Evolutionary conservation across 1,140 invertebrate genomes (phyloP).

Genomic region (Augochlora pura): DNA sequence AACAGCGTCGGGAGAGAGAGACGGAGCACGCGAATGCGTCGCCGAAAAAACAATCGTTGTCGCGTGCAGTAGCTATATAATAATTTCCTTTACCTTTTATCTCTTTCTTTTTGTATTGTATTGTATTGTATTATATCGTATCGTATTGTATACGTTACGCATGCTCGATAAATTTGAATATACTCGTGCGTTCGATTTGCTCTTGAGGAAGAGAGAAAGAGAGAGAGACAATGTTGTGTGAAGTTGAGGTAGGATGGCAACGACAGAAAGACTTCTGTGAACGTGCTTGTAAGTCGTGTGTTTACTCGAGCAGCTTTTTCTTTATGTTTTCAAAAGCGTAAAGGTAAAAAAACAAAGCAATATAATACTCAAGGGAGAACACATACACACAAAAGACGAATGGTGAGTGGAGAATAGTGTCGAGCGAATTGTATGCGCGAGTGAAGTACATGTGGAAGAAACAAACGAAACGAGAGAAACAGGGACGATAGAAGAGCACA

Average conservation of each 20-base stretch:
- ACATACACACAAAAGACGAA: background rate
- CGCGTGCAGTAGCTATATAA: constrained; percentile 40
- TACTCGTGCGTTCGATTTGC: constrained; percentile 13
- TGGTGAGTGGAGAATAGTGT: background rate
- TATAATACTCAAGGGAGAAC: constrained; percentile 18
- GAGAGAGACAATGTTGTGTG: no score
- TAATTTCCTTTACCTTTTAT: constrained; percentile 48
- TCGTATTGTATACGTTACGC: constrained; percentile 14
- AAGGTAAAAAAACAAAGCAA: background rate
- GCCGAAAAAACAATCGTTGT: constrained; percentile 40
- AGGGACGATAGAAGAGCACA: constrained; percentile 13
- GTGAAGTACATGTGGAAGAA: background rate
- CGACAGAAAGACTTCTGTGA: background rate
- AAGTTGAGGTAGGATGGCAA: no score
- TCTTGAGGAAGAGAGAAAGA: background rate
- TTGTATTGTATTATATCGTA: no score
- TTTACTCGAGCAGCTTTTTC: constrained; percentile 17
- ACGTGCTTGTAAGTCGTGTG: constrained; percentile 4
- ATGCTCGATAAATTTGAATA: background rate
- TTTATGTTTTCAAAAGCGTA: background rate
- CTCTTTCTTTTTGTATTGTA: constrained; percentile 20
- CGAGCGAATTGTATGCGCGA: constrained; percentile 16
- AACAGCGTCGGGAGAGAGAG: constrained; percentile 10
- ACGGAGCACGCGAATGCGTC: background rate
- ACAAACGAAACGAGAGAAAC: background rate